Evolutionary conservation across 2,888 invertebrate species (phyloP).

Genomic region (Crepidodera aurea): DNA sequence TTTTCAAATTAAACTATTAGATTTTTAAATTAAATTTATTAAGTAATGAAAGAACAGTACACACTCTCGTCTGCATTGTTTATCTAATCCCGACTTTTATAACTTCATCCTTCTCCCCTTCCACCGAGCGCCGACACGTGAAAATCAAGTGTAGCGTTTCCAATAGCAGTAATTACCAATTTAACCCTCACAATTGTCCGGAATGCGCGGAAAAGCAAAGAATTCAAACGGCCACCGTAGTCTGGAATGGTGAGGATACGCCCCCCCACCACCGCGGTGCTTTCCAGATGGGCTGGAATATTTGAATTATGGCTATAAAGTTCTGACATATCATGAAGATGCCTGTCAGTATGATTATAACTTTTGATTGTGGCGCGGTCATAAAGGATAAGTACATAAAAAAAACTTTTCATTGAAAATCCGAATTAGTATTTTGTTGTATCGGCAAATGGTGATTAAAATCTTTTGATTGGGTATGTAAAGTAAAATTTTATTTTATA

Average conservation of each 20-base stretch:
- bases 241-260: slow-evolving; percentile 29
- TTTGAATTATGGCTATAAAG: slow-evolving; percentile 55
- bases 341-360: slow-evolving; percentile 50
- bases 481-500: neutral
- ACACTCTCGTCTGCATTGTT: neutral
- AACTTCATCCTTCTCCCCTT: neutral
- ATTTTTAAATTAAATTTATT: no score
- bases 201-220: slow-evolving; percentile 43
- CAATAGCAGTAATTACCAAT: slow-evolving; percentile 37
- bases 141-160: slow-evolving; percentile 13
- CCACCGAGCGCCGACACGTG: slow-evolving; percentile 6
- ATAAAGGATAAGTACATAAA: neutral
- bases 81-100: slow-evolving; percentile 13
- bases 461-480: slow-evolving; percentile 3
- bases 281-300: slow-evolving; percentile 47
- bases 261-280: slow-evolving; percentile 37
- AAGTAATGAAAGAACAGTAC: neutral
- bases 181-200: slow-evolving; percentile 40
- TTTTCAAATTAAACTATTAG: no score
- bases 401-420: neutral
- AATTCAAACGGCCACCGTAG: slow-evolving; percentile 36
- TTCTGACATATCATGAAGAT: slow-evolving; percentile 54
- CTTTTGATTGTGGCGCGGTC: slow-evolving; percentile 43
- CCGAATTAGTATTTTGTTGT: neutral
- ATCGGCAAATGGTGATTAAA: neutral